A percentile compares a stretch with the other conserved stretches of the same genome.
phyloP scores from a whole-genome alignment of 2,113 vertebrate species.

The rat (Rattus norvegicus) region GRCr8 NC_086020.1:128540501-128541000 shows the following conservation, averaged over 20 bases:
- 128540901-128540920: background rate
- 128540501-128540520: background rate
- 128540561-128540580: background rate
- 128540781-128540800: background rate
- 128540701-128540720: background rate
- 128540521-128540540: background rate
- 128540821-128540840: background rate
- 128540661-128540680: background rate
- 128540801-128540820: background rate
- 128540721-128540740: background rate
- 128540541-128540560: background rate
- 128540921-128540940: background rate
- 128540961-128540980: background rate
- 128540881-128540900: background rate
- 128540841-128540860: background rate
- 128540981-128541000: background rate
- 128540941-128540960: background rate
- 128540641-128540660: background rate
- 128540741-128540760: background rate
- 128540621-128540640: background rate
- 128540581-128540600: background rate
- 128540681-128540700: background rate
- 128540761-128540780: background rate
- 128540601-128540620: background rate
- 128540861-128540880: background rate